Evolutionary conservation across 2,888 invertebrate species (phyloP), one percentile per base, ranked within the genome.

Genomic region (Macaria liturata): DNA sequence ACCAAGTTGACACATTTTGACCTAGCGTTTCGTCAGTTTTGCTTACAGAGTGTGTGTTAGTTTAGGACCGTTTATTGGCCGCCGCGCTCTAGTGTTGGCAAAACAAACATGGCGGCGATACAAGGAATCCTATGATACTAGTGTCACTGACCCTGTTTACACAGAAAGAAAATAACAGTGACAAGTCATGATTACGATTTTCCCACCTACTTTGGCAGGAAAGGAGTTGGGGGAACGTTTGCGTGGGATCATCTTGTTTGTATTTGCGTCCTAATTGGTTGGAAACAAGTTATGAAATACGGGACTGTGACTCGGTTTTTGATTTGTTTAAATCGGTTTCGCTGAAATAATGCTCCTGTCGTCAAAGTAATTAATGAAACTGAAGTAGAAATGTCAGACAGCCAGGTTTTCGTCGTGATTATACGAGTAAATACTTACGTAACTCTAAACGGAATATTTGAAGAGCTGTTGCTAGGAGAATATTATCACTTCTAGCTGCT

Each of bases 61-160:
- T 70, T 75, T 77, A 77, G 76, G 76, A 68, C 64, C 59, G 54
- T 65, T 66, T 70, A 71, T 74, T 69, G 74, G 61, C 59, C 65
- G 65, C 49, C 65, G 62, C 57, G 58, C 62, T 55, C 54, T 60
- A 68, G 67, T 65, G 70, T 69, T 65, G 55, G 59, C 60, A 63
- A 63, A 67, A 64, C 69, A 71, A 72, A 75, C 64, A 65, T 69
- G 66, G 62, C 65, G 59, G 50, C 50, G 62, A 67, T 65, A 72
- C 71, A 69, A 59, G 70, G 65, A 68, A 61, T 62, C 64, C 56
- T 58, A 57, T 68, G 59, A 69, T 66, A 63, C 61, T 60, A 56
- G 57, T 49, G 47, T 47, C 46, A 51, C 54, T 44, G 40, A 61
- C 64, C 69, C 70, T 74, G 64, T 68, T 65, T 71, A 69, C 67